phyloP scores from a whole-genome alignment of 30 jellyfish, hydroid and myxozoan species.

The Pelagia noctiluca region DNA sequence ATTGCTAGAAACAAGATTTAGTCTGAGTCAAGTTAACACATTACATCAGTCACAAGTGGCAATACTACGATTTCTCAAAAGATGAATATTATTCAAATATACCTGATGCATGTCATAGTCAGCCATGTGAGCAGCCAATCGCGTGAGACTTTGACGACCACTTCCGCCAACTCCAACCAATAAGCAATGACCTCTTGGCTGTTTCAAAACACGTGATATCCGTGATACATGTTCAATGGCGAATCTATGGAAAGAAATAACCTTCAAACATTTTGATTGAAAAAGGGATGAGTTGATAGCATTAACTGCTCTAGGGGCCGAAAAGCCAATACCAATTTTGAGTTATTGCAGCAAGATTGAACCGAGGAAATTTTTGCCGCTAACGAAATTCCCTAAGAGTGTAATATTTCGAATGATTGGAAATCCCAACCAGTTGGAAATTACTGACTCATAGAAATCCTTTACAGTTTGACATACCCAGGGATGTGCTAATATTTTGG shows the following conservation, averaged over 20 bases:
- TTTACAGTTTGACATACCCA: too few species aligned
- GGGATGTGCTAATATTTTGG: too few species aligned
- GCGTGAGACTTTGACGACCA: constrained; percentile 98
- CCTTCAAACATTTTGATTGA: neutral
- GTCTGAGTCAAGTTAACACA: too few species aligned
- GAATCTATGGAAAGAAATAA: constrained; percentile 56
- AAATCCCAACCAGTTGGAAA: too few species aligned
- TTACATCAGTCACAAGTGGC: too few species aligned
- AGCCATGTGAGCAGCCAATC: constrained; percentile 98
- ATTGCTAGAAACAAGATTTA: too few species aligned
- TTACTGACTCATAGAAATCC: too few species aligned
- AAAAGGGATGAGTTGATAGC: constrained; percentile 2
- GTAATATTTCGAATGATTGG: too few species aligned
- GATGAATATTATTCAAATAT: neutral
- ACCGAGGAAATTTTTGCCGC: too few species aligned
- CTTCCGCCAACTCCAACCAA: constrained; percentile 99
- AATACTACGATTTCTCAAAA: neutral
- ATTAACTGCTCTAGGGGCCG: neutral
- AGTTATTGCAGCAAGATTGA: too few species aligned
- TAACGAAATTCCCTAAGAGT: too few species aligned
- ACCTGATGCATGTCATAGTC: constrained; percentile 99
- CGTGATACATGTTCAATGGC: constrained; percentile 99
- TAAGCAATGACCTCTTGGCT: constrained; percentile 99
- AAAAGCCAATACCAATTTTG: too few species aligned
- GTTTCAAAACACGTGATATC: constrained; percentile 97